A percentile compares a stretch with the other conserved stretches of the same genome.
Conservation (phyloP, 2,797 vertebrate species). For the Lacerta agilis region DNA sequence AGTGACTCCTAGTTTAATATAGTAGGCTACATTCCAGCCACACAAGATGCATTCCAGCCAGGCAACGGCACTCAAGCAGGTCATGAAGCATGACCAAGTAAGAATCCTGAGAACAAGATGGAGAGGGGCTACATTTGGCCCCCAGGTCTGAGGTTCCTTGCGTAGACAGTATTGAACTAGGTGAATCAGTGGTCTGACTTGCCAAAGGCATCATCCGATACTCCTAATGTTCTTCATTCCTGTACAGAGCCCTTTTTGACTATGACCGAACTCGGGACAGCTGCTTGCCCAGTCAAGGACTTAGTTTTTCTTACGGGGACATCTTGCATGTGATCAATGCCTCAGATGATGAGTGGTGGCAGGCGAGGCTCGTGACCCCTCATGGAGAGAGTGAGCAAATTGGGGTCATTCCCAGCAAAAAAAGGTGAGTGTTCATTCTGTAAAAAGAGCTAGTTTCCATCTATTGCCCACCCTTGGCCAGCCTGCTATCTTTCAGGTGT, state of each 20-base stretch:
- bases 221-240: background rate
- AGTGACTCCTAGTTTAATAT: too few relatives aligned
- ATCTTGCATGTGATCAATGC: slow-evolving; percentile 98
- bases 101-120: too few relatives aligned
- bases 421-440: slow-evolving; percentile 82
- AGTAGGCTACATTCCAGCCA: too few relatives aligned
- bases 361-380: slow-evolving; percentile 96
- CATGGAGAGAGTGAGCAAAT: slow-evolving; percentile 99
- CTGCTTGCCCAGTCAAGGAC: slow-evolving; percentile 96
- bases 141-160: too few relatives aligned
- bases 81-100: too few relatives aligned
- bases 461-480: background rate
- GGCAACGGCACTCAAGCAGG: too few relatives aligned
- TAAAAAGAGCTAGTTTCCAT: rapidly evolving
- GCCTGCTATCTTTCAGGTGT: too few relatives aligned
- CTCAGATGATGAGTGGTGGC: slow-evolving; percentile 99
- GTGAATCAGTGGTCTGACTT: background rate
- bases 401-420: slow-evolving; percentile 98
- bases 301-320: slow-evolving; percentile 98
- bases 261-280: slow-evolving; percentile 98
- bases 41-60: too few relatives aligned
- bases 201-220: background rate
- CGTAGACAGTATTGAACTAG: background rate
- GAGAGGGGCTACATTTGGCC: too few relatives aligned
- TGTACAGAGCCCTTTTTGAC: slow-evolving; percentile 93